Percentiles rank a stretch among this genome's conserved stretches.
Conservation (phyloP, 2,797 vertebrate genomes). For the Miichthys miiuy region DNA sequence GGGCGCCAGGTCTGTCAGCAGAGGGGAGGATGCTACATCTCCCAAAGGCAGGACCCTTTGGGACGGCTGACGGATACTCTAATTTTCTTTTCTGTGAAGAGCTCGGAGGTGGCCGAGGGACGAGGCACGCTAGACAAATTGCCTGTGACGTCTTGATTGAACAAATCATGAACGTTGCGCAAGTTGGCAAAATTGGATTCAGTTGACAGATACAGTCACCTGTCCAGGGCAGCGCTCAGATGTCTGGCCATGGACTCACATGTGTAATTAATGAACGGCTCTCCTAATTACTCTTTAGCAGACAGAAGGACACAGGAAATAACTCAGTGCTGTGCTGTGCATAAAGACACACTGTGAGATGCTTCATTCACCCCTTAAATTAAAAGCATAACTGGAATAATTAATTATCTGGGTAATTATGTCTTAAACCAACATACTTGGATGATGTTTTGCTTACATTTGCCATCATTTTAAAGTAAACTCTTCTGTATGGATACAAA, state of each 20-base stretch:
- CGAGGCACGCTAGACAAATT: constrained; percentile 73
- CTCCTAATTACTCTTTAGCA: constrained; percentile 78
- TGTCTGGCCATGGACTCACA: constrained; percentile 58
- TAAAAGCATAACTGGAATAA: not conserved
- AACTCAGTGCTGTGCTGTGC: not conserved
- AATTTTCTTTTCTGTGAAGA: constrained; percentile 76
- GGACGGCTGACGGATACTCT: constrained; percentile 83
- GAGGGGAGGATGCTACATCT: constrained; percentile 69
- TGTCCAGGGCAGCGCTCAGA: constrained; percentile 21
- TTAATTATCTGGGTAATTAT: not conserved
- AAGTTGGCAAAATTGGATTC: constrained; percentile 81
- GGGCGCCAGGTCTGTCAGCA: constrained; percentile 66
- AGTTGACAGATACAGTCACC: constrained; percentile 75
- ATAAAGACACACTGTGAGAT: constrained; percentile 8
- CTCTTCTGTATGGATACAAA: not conserved
- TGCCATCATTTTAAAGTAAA: not conserved
- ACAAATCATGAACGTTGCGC: constrained; percentile 72
- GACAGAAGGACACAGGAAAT: constrained; percentile 45
- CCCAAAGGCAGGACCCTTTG: constrained; percentile 72
- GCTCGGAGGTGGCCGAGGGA: constrained; percentile 63
- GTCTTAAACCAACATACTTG: not conserved
- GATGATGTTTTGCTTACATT: not conserved
- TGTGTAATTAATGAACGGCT: constrained; percentile 80
- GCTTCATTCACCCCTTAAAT: constrained; percentile 23
- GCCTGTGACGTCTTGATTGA: constrained; percentile 80